Evolutionary conservation across 2,113 vertebrate genomes (phyloP).

Genomic region (Manacus vitellinus): DNA sequence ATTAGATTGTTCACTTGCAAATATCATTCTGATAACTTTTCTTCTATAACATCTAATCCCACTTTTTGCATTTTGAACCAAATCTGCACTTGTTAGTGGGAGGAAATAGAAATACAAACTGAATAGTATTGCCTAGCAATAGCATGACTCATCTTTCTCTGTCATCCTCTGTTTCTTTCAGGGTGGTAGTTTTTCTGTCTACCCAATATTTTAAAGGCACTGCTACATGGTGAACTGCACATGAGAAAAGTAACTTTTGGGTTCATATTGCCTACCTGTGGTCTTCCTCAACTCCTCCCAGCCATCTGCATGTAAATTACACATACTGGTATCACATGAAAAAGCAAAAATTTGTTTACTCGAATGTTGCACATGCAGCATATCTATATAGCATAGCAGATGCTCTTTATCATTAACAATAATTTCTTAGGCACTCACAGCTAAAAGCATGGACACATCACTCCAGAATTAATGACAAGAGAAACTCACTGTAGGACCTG

Average conservation of each 20-base stretch:
- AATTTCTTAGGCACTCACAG: background rate
- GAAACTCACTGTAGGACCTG: background rate
- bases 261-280: background rate
- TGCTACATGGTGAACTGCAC: background rate
- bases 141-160: background rate
- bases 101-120: background rate
- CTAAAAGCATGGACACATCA: accelerated
- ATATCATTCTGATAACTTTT: background rate
- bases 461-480: background rate
- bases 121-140: background rate
- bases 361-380: background rate
- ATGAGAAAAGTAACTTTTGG: background rate
- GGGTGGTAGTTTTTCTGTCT: background rate
- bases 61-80: background rate
- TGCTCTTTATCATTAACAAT: background rate
- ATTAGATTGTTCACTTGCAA: background rate
- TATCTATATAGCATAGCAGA: background rate
- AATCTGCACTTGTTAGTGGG: background rate
- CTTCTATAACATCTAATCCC: background rate
- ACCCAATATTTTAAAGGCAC: background rate
- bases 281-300: background rate
- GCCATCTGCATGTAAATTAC: background rate
- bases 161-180: background rate
- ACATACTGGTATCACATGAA: background rate
- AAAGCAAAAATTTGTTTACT: background rate